Conservation (phyloP, 2,888 invertebrate species). For the Sericinus montela region DNA sequence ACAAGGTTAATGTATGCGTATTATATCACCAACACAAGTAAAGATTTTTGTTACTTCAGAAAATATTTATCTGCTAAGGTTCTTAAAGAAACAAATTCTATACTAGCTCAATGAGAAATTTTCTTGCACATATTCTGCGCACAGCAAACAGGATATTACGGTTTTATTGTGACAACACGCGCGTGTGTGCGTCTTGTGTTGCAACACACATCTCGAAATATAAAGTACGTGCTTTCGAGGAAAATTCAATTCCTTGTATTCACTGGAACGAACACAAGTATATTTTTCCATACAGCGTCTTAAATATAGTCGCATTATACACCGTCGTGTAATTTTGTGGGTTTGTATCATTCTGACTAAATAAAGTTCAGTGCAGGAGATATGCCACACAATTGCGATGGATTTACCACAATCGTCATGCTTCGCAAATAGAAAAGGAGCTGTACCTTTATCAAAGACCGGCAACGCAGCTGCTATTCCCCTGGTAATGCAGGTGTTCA, state of each 20-base stretch:
- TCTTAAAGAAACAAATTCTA: background rate
- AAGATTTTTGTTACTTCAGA: background rate
- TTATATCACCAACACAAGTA: background rate
- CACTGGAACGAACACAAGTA: constrained; percentile 13
- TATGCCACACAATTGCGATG: too few relatives aligned
- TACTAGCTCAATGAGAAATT: constrained; percentile 1
- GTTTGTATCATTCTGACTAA: too few relatives aligned
- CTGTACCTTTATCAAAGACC: too few relatives aligned
- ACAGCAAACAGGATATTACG: constrained; percentile 14
- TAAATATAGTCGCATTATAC: constrained; percentile 3
- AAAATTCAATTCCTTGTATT: constrained; percentile 16
- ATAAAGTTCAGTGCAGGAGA: too few relatives aligned
- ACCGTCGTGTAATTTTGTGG: background rate
- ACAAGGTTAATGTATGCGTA: too few relatives aligned
- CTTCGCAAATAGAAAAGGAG: too few relatives aligned
- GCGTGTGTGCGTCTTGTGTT: background rate
- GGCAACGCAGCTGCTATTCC: too few relatives aligned
- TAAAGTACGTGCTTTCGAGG: constrained; percentile 5
- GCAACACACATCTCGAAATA: constrained; percentile 7
- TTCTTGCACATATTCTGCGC: constrained; percentile 12
- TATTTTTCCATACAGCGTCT: constrained; percentile 13
- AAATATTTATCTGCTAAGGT: background rate
- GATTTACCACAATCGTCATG: too few relatives aligned
- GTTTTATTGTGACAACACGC: constrained; percentile 7
- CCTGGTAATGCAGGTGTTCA: too few relatives aligned